These are phyloP conservation scores for Hirtodrosophila alboralis DNA, from an alignment of 2,888 invertebrate species.

Conservation along the genomic window DNA sequence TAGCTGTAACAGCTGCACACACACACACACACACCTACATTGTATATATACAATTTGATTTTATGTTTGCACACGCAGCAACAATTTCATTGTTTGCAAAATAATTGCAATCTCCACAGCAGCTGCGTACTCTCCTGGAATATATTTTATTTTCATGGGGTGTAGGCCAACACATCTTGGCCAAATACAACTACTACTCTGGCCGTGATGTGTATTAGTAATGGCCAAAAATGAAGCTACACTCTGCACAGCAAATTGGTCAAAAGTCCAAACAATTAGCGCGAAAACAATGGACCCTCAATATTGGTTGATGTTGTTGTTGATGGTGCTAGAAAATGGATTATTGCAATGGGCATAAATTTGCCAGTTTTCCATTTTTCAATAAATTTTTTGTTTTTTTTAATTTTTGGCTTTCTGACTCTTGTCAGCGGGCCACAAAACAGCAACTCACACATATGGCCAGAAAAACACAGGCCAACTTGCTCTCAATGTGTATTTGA, in stretches of 20 bases:
- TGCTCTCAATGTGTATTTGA: constrained; percentile 30
- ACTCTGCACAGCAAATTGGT: constrained; percentile 60
- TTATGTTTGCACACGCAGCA: constrained; percentile 79
- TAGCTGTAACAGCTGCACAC: constrained; percentile 50
- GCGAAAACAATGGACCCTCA: constrained; percentile 83
- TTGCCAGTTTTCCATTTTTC: constrained; percentile 30
- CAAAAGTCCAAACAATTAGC: constrained; percentile 84
- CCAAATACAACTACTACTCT: too few relatives aligned
- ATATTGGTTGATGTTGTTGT: constrained; percentile 82
- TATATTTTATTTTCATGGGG: too few relatives aligned
- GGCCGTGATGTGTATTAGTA: constrained; percentile 19
- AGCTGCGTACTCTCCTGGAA: constrained; percentile 67
- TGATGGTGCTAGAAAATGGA: constrained; percentile 83
- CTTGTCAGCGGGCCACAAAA: constrained; percentile 42
- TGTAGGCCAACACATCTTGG: too few relatives aligned
- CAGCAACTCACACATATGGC: constrained; percentile 52
- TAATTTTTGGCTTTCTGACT: too few relatives aligned
- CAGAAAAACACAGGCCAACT: constrained; percentile 45
- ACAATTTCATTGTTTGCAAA: constrained; percentile 83
- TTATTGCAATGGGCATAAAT: constrained; percentile 84
- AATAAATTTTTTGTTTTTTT: background rate
- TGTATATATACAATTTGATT: constrained; percentile 70
- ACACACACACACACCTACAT: constrained; percentile 19
- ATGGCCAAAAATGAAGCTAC: constrained; percentile 23
- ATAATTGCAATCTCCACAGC: constrained; percentile 81